Percentiles rank a stretch among this genome's conserved stretches.
Conservation (phyloP, 1,140 invertebrate species). For the Caenorhabditis brenneri region DNA sequence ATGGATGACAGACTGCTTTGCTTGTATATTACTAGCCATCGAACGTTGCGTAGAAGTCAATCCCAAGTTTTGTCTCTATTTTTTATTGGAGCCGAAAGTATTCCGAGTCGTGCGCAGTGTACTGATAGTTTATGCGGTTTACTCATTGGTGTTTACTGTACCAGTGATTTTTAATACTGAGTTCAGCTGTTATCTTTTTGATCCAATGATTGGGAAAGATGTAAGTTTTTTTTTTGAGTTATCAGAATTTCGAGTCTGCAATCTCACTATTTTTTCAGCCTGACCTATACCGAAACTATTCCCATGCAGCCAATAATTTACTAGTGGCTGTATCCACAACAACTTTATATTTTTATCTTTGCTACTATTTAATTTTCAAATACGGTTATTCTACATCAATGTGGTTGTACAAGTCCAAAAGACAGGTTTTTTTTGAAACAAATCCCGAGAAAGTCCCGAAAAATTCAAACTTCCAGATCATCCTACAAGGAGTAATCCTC, state of each 20-base stretch:
- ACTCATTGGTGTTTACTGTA: neutral
- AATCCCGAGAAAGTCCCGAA: neutral
- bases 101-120: neutral
- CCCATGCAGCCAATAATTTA: neutral
- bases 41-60: neutral
- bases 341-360: conserved; percentile 9
- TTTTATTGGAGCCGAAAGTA: neutral
- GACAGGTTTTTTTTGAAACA: neutral
- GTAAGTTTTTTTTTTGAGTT: neutral
- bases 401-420: neutral
- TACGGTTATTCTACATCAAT: conserved; percentile 14
- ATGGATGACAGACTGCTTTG: neutral
- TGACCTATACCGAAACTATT: neutral
- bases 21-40: neutral
- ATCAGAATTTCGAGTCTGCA: too few relatives aligned
- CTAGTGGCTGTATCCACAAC: neutral
- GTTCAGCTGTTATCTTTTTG: neutral
- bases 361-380: conserved; percentile 5
- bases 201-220: conserved; percentile 15
- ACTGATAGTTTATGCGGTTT: neutral
- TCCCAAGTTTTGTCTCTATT: neutral
- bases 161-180: neutral
- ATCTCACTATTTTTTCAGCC: too few relatives aligned
- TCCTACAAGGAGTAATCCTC: neutral
- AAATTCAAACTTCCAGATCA: neutral